Evolutionary conservation across 1,140 invertebrate species (phyloP), one percentile per base, ranked within the genome.

Genomic region (Proctacanthus coquilletti): DNA sequence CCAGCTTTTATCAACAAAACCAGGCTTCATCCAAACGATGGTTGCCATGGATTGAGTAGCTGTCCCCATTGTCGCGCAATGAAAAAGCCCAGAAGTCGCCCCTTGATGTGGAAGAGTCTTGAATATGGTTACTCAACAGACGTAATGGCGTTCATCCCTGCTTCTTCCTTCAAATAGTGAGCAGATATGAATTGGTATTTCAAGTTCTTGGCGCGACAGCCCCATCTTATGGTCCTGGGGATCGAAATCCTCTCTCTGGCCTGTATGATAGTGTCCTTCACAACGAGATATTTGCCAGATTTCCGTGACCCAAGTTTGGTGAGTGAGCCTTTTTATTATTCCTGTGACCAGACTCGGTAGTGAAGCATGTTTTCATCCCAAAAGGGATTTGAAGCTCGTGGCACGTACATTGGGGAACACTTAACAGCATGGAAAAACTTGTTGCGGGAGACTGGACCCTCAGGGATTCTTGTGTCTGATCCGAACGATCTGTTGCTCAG

Each of bases 341-440:
- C 9, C 9, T 19, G 13, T n/a, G 11, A n/a, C 11, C 18, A 18
- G 17, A 14, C 19, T 9, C 8, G 18, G 5, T 5, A 6, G 19
- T 31, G 6, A 4, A 33, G 27, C 21, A 11, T 29, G 34, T 40
- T 39, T 36, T 42, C 50, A 18, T 34, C n/a, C n/a, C n/a, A n/a
- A n/a, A n/a, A 56, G 49, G 88, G 88, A 8, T 94, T 93, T 64
- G 84, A 91, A 62, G 80, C 85, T n/a, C 68, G 87, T 46, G 85
- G 85, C 13, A 92, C 87, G 9, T 61, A 67, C 31, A 67, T 92
- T 50, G 72, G 82, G 13, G 68, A 83, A 51, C 68, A 84, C 34
- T 59, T 84, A 38, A 78, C 77, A 36, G 72, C 86, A 17, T 92
- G 84, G 81, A 67, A 79, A 50, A 88, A 89, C 65, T 71, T 92